phyloP scores from a whole-genome alignment of 2,113 vertebrate species.

The Chaetodon trifascialis region DNA sequence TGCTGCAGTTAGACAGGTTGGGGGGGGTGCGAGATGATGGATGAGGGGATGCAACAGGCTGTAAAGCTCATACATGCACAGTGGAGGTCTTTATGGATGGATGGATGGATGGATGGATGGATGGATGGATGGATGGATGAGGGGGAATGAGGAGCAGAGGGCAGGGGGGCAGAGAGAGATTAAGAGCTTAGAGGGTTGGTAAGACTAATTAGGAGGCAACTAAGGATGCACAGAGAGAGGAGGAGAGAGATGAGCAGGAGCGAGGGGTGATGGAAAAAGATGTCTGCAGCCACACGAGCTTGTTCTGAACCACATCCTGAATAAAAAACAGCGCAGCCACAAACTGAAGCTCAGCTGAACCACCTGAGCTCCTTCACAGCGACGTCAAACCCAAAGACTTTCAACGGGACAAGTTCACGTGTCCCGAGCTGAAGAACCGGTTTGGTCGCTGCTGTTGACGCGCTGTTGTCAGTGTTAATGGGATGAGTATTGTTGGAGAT shows the following conservation, averaged over 20 bases:
- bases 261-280: neutral
- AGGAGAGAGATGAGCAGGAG: slow-evolving; percentile 18
- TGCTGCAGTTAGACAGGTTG: slow-evolving; percentile 6
- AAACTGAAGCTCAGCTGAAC: too few relatives aligned
- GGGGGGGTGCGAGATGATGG: slow-evolving; percentile 1
- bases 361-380: neutral
- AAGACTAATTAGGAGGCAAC: slow-evolving; percentile 80
- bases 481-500: slow-evolving; percentile 26
- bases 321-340: neutral
- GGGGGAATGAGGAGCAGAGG: slow-evolving; percentile 39
- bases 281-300: neutral
- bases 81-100: slow-evolving; percentile 37
- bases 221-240: slow-evolving; percentile 54
- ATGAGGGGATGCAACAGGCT: slow-evolving; percentile 55
- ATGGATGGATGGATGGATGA: too few relatives aligned
- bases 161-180: slow-evolving; percentile 67
- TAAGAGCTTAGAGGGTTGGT: slow-evolving; percentile 79
- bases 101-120: slow-evolving; percentile 21
- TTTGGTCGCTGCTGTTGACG: neutral
- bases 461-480: slow-evolving; percentile 13
- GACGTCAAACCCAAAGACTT: neutral
- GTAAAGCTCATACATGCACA: slow-evolving; percentile 21
- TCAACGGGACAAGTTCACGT: neutral
- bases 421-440: neutral
- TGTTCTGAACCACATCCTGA: neutral